Evolutionary conservation across 2,113 vertebrate species (phyloP), one percentile per base, ranked within the genome.

Genomic region (Donacobius atricapilla): DNA sequence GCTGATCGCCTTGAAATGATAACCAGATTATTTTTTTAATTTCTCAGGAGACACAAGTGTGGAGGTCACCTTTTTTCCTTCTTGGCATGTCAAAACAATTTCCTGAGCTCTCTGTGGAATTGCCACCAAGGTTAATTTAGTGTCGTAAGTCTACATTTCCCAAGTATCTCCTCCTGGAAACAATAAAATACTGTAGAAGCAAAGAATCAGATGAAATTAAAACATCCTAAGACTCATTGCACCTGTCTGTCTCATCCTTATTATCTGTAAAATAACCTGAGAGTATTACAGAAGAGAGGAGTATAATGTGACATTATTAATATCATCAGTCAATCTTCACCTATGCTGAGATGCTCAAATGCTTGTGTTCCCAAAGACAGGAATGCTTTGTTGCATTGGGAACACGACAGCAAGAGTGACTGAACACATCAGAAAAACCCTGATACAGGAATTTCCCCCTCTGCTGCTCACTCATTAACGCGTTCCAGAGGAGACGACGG

Each of bases 241-340:
- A 92, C 57, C 65, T 90, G 83, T 68, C 91, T 94, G 77, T 61
- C 86, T 94, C 69, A 33, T 63, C 50, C n/a, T 83, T 76, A 93
- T 88, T 78, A 84, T 66, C 72, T 78, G 86, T 72, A 83, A 90
- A 94, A 89, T 77, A 93, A 93, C 76, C 76, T 51, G 39, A 64
- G 83, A 76, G 57, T 60, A 42, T 94, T 90, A 69, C 40, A 51
- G 53, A 57, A 15, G 85, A 93, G 53, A 73, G 64, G 56, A 86
- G 82, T 47, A 35, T 57, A 89, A 87, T 94, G 75, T 92, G 86
- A 72, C 89, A 81, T 90, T 87, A 90, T 96, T 95, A 93, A 93
- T 92, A 87, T 53, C 80, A 91, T 68, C 92, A 89, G 84, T 94
- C 93, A 96, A 40, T 81, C 93, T 94, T 81, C 69, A 86, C 76